phyloP scores from a whole-genome alignment of 2,888 invertebrate species.

The Trichopoda pennipes region DNA sequence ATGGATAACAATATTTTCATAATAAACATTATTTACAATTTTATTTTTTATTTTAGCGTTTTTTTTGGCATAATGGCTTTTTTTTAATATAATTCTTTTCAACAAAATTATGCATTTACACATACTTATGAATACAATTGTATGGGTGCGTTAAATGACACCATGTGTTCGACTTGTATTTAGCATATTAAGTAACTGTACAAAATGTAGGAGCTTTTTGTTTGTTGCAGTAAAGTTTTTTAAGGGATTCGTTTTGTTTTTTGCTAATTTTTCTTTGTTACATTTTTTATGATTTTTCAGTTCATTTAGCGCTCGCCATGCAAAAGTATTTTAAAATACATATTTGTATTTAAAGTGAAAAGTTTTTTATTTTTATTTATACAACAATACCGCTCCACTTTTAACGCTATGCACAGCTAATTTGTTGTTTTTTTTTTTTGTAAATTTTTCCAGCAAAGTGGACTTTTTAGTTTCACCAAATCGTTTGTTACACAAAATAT shows the following conservation, averaged over 20 bases:
- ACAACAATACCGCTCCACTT: conserved; percentile 43
- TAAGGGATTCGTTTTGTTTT: conserved; percentile 27
- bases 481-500: background rate
- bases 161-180: conserved; percentile 64
- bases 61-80: conserved; percentile 29
- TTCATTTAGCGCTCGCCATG: conserved; percentile 64
- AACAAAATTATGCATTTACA: background rate
- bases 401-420: background rate
- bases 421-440: conserved; percentile 23
- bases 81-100: conserved; percentile 16
- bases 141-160: conserved; percentile 52
- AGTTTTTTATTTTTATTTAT: conserved; percentile 55
- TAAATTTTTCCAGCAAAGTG: background rate
- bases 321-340: conserved; percentile 44
- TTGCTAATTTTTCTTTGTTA: conserved; percentile 28
- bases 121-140: background rate
- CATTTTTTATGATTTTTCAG: conserved; percentile 64
- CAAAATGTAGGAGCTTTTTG: conserved; percentile 15
- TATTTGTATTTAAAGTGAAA: conserved; percentile 62
- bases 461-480: background rate
- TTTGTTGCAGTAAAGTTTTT: conserved; percentile 54
- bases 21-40: conserved; percentile 32
- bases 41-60: background rate
- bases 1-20: conserved; percentile 34
- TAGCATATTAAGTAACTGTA: conserved; percentile 31